Evolutionary conservation across 2,113 vertebrate genomes (phyloP), one percentile per base, ranked within the genome.

Genomic region (Pygoscelis antarcticus): DNA sequence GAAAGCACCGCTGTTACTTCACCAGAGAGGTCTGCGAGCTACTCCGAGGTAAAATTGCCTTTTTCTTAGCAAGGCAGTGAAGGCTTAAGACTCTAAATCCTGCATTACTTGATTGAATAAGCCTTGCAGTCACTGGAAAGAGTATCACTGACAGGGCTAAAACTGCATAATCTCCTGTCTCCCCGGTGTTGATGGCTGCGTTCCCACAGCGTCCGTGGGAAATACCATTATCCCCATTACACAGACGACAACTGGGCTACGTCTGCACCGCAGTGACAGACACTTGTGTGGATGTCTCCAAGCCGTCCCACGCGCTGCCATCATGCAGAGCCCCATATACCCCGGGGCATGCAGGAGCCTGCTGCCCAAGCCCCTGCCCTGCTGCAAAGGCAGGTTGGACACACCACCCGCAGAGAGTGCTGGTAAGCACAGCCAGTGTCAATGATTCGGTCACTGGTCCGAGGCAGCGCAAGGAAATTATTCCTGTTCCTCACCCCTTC

Each of bases 71-170:
- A 25, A 75, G 77, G 34, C 3, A 0, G 51, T 60, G 72, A 95
- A 77, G 75, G 71, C 75, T 91, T 94, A 95, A 91, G 86, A 52
- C 77, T 92, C 90, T 95, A 95, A 97, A 96, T 78, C 92, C 92
- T 81, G 66, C 57, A 65, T 78, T 84, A 87, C 90, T 92, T 87
- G 61, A 94, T 92, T 91, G 92, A 96, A 90, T 92, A 96, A 30
- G 9, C 66, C 91, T 93, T 72, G 86, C 84, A 95, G 89, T 82
- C 86, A 58, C 77, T 87, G 89, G 68, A 86, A 89, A 93, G 83
- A 84, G 57, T 87, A 69, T 84, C 74, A 52, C 52, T 84, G 87
- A 87, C 70, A 79, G 47, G 83, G 66, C 60, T 92, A 84, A 95
- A 90, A 74, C 44, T 4, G 0, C 17, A 7, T 95, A 89, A 96